Evolutionary conservation across 2,797 vertebrate species (phyloP).

Genomic region (Sebastes diploproa): DNA sequence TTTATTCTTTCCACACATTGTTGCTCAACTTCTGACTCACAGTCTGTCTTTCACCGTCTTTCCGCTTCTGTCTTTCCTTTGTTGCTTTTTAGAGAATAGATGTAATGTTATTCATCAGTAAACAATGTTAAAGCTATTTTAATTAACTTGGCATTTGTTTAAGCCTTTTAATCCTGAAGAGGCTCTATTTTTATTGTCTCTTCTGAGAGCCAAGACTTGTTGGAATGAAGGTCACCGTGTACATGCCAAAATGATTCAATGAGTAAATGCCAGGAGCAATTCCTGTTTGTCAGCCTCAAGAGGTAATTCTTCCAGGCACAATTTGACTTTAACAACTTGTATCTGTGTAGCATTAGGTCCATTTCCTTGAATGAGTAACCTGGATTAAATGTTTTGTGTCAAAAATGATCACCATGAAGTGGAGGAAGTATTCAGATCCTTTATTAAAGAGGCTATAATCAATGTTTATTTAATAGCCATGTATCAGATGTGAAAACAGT

Average conservation of each 20-base stretch:
- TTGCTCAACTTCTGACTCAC: constrained; percentile 37
- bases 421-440: not conserved
- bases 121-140: constrained; percentile 21
- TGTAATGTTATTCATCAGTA: constrained; percentile 8
- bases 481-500: not conserved
- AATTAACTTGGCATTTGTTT: constrained; percentile 1
- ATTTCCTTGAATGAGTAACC: not conserved
- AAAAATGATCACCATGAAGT: not conserved
- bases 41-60: not conserved
- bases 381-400: not conserved
- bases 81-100: not conserved
- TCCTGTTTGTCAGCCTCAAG: not conserved
- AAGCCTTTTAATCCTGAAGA: not conserved
- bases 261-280: not conserved
- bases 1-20: not conserved
- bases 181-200: not conserved
- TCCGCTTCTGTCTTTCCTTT: not conserved
- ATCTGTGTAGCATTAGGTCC: not conserved
- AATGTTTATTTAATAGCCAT: not conserved
- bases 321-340: not conserved
- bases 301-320: not conserved
- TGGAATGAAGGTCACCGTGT: not conserved
- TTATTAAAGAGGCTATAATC: not conserved
- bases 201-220: not conserved
- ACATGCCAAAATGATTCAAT: not conserved